Percentiles rank a stretch among this genome's conserved stretches.
Evolutionary conservation across 2,797 vertebrate species (phyloP).

Genomic region (Poecilia picta): DNA sequence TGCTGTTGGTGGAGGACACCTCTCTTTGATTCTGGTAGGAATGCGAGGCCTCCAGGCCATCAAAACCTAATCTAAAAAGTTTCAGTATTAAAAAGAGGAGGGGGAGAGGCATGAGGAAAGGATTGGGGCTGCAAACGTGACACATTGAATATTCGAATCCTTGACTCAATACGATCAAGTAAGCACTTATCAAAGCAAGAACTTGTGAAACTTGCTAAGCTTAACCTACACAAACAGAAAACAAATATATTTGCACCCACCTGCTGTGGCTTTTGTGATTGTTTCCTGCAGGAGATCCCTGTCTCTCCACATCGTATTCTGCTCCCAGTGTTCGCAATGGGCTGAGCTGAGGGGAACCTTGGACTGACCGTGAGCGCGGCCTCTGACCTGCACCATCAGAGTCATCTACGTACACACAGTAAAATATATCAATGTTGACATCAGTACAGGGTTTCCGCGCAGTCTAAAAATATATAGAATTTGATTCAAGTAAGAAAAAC

Average conservation of each 20-base stretch:
- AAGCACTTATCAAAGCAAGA: conserved; percentile 16
- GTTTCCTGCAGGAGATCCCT: conserved; percentile 66
- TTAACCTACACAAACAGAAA: not conserved
- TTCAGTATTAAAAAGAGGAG: conserved; percentile 18
- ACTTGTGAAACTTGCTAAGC: conserved; percentile 21
- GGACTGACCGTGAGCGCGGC: conserved; percentile 87
- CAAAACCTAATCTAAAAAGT: conserved; percentile 78
- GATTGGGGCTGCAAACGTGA: conserved; percentile 56
- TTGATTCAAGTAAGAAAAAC: not conserved
- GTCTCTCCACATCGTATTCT: conserved; percentile 75
- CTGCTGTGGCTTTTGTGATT: conserved; percentile 76
- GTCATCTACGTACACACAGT: conserved; percentile 55
- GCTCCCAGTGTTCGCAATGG: conserved; percentile 84
- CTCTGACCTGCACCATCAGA: conserved; percentile 80
- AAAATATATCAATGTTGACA: not conserved
- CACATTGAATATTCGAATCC: conserved; percentile 25
- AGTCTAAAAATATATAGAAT: not conserved
- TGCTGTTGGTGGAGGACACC: conserved; percentile 89
- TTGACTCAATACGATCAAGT: conserved; percentile 17
- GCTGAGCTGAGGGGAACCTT: conserved; percentile 89
- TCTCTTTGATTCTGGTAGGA: conserved; percentile 80
- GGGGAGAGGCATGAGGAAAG: conserved; percentile 37
- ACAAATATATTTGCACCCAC: conserved; percentile 39
- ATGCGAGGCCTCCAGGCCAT: conserved; percentile 71
- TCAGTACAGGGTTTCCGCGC: not conserved